Evolutionary conservation across 2,888 invertebrate species (phyloP).

Genomic region (Hypena proboscidalis): DNA sequence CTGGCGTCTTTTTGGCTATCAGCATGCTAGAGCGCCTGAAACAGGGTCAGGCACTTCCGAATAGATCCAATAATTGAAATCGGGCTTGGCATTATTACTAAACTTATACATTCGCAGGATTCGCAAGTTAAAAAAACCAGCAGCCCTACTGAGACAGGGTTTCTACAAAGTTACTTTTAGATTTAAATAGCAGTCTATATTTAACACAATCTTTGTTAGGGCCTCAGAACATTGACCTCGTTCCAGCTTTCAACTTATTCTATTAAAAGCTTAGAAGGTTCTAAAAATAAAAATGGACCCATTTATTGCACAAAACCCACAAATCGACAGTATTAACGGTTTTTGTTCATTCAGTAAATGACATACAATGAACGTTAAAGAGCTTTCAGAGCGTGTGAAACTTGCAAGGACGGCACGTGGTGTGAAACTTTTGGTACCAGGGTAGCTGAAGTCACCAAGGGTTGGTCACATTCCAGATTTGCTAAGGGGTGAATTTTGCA

Average conservation of each 20-base stretch:
- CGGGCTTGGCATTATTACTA: too few relatives aligned
- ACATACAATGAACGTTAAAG: slow-evolving; percentile 14
- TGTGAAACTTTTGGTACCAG: slow-evolving; percentile 12
- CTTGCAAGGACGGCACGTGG: slow-evolving; percentile 29
- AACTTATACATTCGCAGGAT: too few relatives aligned
- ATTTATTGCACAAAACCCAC: slow-evolving; percentile 20
- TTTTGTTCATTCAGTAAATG: slow-evolving; percentile 11
- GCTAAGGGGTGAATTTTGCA: background rate
- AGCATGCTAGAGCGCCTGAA: too few relatives aligned
- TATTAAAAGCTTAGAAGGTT: slow-evolving; percentile 4
- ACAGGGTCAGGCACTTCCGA: too few relatives aligned
- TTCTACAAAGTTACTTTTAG: too few relatives aligned
- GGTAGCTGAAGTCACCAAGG: slow-evolving; percentile 1
- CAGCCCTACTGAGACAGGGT: too few relatives aligned
- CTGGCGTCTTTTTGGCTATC: too few relatives aligned
- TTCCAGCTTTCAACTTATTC: slow-evolving; percentile 1
- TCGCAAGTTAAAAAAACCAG: too few relatives aligned
- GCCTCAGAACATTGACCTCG: slow-evolving; percentile 4
- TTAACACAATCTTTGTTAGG: too few relatives aligned
- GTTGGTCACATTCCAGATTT: background rate
- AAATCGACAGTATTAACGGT: slow-evolving; percentile 11
- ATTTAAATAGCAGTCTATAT: too few relatives aligned
- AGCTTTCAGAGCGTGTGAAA: slow-evolving; percentile 17
- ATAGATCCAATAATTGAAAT: too few relatives aligned
- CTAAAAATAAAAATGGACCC: slow-evolving; percentile 8